These are phyloP conservation scores for Malaclemys terrapin DNA, from an alignment of 2,113 vertebrate species.

Conservation along the genomic window DNA sequence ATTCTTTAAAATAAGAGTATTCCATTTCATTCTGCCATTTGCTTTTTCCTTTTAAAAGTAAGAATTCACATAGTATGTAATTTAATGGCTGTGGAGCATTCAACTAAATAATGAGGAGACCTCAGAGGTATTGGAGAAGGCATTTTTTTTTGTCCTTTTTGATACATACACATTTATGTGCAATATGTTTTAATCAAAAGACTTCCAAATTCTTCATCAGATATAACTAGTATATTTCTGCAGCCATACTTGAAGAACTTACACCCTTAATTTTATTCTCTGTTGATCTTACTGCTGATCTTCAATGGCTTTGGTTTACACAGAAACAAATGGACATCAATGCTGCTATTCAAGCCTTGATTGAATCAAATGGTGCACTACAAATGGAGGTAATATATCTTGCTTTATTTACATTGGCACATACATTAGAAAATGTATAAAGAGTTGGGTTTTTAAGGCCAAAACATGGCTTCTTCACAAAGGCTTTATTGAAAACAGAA, in stretches of 20 bases:
- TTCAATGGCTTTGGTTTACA: conserved; percentile 60
- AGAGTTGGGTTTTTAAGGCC: not conserved
- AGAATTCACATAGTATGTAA: conserved; percentile 25
- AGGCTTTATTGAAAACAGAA: conserved; percentile 54
- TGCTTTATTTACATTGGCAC: conserved; percentile 50
- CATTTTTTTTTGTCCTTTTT: conserved; percentile 26
- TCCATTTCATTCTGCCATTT: conserved; percentile 52
- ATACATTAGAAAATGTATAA: conserved; percentile 26
- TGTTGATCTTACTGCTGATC: conserved; percentile 50
- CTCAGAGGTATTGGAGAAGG: conserved; percentile 14
- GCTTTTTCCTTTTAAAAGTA: not conserved
- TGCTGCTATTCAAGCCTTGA: conserved; percentile 83
- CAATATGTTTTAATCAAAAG: not conserved
- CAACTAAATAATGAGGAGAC: conserved; percentile 38
- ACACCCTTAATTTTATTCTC: conserved; percentile 8
- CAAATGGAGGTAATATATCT: conserved; percentile 88
- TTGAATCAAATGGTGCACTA: conserved; percentile 82
- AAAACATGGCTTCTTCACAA: conserved; percentile 36
- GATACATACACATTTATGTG: conserved; percentile 4
- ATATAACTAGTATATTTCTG: not conserved
- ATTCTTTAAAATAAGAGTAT: conserved; percentile 48
- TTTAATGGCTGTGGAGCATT: not conserved
- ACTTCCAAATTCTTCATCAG: conserved; percentile 1
- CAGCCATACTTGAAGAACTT: conserved; percentile 36
- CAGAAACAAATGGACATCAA: conserved; percentile 88